phyloP scores from a whole-genome alignment of 2,888 invertebrate species.

The Chymomyza amoena region DNA sequence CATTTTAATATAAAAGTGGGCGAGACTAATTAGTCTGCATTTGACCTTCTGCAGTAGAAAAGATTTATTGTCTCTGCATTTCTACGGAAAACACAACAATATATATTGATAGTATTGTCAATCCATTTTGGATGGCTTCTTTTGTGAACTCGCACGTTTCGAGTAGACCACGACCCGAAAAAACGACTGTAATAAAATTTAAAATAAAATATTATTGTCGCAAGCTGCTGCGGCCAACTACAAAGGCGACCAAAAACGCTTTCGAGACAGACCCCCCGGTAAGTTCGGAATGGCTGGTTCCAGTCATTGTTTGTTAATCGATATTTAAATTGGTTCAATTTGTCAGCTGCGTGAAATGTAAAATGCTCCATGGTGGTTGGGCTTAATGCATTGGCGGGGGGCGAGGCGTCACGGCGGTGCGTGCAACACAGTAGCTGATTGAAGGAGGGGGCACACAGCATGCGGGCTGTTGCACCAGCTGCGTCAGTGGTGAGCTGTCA shows the following conservation, averaged over 20 bases:
- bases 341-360: slow-evolving; percentile 15
- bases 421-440: background rate
- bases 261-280: background rate
- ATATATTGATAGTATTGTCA: background rate
- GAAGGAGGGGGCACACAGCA: background rate
- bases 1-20: slow-evolving; percentile 5
- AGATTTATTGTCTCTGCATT: slow-evolving; percentile 4
- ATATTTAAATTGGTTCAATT: slow-evolving; percentile 59
- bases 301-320: slow-evolving; percentile 45
- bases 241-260: background rate
- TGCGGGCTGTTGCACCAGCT: background rate
- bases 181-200: background rate
- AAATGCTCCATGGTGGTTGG: slow-evolving; percentile 3
- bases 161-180: background rate
- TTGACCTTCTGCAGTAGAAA: background rate
- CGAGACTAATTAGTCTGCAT: slow-evolving; percentile 3
- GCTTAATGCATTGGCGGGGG: slow-evolving; percentile 10
- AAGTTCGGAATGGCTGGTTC: background rate
- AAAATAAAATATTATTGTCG: slow-evolving; percentile 5
- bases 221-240: background rate
- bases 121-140: background rate
- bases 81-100: background rate
- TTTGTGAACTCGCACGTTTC: background rate
- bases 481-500: background rate
- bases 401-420: background rate